Percentiles rank a stretch among this genome's conserved stretches.
These are phyloP conservation scores for Pseudomugil tenellus DNA, from an alignment of 2,797 vertebrate species.

Conservation along the genomic window DNA sequence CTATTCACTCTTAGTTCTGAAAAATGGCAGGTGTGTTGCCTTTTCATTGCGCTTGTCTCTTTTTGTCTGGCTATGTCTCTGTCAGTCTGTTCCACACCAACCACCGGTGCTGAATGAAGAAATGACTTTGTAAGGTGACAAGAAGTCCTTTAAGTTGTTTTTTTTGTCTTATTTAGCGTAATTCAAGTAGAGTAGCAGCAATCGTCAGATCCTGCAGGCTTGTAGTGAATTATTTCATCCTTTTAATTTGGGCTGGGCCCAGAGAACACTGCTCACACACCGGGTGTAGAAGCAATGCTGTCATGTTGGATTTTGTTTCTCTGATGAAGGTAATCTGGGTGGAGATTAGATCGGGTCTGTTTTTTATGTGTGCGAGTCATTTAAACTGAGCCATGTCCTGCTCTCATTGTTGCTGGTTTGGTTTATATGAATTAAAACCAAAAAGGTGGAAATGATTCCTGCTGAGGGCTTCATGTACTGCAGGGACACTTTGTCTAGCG, in stretches of 20 bases:
- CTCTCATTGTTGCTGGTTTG: constrained; percentile 13
- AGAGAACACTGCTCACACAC: constrained; percentile 15
- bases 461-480: constrained; percentile 16
- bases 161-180: constrained; percentile 14
- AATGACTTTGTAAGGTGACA: constrained; percentile 29
- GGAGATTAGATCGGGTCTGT: constrained; percentile 23
- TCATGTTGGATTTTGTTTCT: constrained; percentile 19
- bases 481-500: constrained; percentile 25
- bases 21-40: constrained; percentile 44
- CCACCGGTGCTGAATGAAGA: constrained; percentile 79
- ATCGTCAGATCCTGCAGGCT: constrained; percentile 20
- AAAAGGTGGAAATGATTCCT: not conserved
- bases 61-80: constrained; percentile 27
- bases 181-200: constrained; percentile 32
- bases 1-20: constrained; percentile 38
- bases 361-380: constrained; percentile 5
- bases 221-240: not conserved
- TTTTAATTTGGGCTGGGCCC: constrained; percentile 67
- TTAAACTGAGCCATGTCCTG: constrained; percentile 40
- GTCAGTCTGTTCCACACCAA: constrained; percentile 54
- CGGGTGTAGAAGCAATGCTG: not conserved
- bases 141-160: constrained; percentile 22
- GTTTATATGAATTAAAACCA: constrained; percentile 15
- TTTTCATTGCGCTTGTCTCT: constrained; percentile 12
- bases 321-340: constrained; percentile 10